phyloP scores from a whole-genome alignment of 2,797 vertebrate species.

The Pristis pectinata region DNA sequence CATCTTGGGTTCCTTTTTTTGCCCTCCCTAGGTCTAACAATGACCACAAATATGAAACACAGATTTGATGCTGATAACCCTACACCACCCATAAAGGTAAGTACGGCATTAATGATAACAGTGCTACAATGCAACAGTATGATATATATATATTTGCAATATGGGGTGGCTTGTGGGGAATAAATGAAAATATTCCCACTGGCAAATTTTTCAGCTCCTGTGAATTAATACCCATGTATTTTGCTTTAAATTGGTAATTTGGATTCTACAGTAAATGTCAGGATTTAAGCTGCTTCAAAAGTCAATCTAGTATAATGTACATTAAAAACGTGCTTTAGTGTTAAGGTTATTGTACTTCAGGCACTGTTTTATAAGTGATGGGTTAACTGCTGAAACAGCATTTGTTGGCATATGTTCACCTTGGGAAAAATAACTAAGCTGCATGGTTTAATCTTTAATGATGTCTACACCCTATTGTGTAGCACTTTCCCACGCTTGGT shows the following conservation, averaged over 20 bases:
- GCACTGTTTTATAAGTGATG: slow-evolving; percentile 34
- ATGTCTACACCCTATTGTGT: slow-evolving; percentile 45
- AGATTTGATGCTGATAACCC: slow-evolving; percentile 50
- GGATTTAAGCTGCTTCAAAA: not conserved
- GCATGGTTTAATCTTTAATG: slow-evolving; percentile 52
- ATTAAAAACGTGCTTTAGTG: slow-evolving; percentile 16
- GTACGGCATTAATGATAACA: not conserved
- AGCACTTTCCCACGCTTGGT: slow-evolving; percentile 66
- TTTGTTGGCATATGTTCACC: slow-evolving; percentile 42
- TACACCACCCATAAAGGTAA: slow-evolving; percentile 67
- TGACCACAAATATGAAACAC: slow-evolving; percentile 65
- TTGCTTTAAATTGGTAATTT: not conserved
- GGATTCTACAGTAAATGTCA: not conserved
- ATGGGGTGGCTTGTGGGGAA: not conserved
- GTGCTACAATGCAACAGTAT: not conserved
- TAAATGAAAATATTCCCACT: not conserved
- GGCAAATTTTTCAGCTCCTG: no score
- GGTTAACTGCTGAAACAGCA: slow-evolving; percentile 42
- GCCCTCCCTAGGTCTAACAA: slow-evolving; percentile 41
- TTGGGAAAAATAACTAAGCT: slow-evolving; percentile 53
- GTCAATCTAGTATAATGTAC: slow-evolving; percentile 3
- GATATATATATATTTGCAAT: not conserved
- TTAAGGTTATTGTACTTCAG: slow-evolving; percentile 15
- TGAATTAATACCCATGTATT: not conserved
- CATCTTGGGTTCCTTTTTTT: not conserved